phyloP scores from a whole-genome alignment of 2,797 vertebrate genomes.

The Sebastes wilsoni region DNA sequence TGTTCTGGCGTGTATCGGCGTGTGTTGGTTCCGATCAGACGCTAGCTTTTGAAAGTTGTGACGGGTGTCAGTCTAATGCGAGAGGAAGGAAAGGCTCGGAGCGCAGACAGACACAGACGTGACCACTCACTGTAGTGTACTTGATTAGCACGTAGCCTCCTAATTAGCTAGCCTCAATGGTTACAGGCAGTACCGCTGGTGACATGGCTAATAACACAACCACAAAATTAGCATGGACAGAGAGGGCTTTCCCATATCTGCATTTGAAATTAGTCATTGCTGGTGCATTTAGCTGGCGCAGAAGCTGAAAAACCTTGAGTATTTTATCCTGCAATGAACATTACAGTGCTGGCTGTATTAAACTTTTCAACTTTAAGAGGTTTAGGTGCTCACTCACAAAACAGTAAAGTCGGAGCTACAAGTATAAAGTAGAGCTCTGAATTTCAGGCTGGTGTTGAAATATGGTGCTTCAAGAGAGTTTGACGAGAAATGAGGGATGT shows the following conservation, averaged over 20 bases:
- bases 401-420: not conserved
- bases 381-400: not conserved
- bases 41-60: constrained; percentile 89
- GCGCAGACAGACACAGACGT: constrained; percentile 88
- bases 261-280: constrained; percentile 54
- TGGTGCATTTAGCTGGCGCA: constrained; percentile 13
- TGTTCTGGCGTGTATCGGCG: constrained; percentile 12
- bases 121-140: constrained; percentile 90
- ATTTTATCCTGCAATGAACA: not conserved
- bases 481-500: not conserved
- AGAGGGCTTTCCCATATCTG: constrained; percentile 75
- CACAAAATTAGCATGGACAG: constrained; percentile 81
- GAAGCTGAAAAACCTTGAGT: not conserved
- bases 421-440: not conserved
- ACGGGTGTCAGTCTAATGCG: constrained; percentile 95
- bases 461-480: not conserved
- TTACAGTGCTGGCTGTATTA: not conserved
- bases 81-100: constrained; percentile 91
- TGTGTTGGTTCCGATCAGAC: constrained; percentile 72
- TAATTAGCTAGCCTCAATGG: constrained; percentile 96
- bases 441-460: not conserved
- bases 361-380: not conserved
- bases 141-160: constrained; percentile 91
- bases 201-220: constrained; percentile 90
- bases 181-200: constrained; percentile 92